Evolutionary conservation across 2,797 vertebrate species (phyloP).

Genomic region (Silurus aristotelis): DNA sequence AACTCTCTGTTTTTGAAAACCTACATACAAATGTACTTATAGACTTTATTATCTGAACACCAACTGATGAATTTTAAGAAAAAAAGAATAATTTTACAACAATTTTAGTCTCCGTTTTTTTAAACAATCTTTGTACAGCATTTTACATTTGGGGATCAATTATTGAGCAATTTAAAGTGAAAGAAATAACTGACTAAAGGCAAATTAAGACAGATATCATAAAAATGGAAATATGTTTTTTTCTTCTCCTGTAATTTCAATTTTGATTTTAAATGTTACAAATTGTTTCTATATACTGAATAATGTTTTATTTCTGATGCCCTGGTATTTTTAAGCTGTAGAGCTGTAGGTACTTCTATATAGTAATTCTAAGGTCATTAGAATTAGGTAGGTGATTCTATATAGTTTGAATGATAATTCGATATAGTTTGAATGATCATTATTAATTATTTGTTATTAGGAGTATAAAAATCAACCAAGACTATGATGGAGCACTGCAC

Average conservation of each 20-base stretch:
- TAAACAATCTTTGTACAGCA: conserved; percentile 26
- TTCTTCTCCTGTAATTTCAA: not conserved
- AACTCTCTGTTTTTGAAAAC: conserved; percentile 48
- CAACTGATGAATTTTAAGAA: not conserved
- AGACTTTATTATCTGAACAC: conserved; percentile 18
- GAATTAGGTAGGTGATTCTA: too few species aligned
- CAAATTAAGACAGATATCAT: conserved; percentile 2
- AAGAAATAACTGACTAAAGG: conserved; percentile 3
- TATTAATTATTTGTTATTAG: conserved; percentile 33
- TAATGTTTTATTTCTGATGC: not conserved
- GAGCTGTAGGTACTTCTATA: not conserved
- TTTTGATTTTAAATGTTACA: not conserved
- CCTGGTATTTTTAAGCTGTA: not conserved
- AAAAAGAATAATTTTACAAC: too few species aligned
- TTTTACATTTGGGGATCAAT: conserved; percentile 55
- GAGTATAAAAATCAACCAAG: conserved; percentile 56
- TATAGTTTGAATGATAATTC: not conserved
- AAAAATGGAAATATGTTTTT: not conserved
- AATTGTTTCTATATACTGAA: not conserved
- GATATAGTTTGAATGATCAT: not conserved
- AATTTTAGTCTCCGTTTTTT: conserved; percentile 27
- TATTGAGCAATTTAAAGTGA: not conserved
- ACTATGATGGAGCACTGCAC: not conserved
- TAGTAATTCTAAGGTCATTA: too few species aligned
- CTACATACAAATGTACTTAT: not conserved